A percentile compares a stretch with the other conserved stretches of the same genome.
Evolutionary conservation across 2,113 vertebrate genomes (phyloP).

Genomic region (Rattus norvegicus): DNA sequence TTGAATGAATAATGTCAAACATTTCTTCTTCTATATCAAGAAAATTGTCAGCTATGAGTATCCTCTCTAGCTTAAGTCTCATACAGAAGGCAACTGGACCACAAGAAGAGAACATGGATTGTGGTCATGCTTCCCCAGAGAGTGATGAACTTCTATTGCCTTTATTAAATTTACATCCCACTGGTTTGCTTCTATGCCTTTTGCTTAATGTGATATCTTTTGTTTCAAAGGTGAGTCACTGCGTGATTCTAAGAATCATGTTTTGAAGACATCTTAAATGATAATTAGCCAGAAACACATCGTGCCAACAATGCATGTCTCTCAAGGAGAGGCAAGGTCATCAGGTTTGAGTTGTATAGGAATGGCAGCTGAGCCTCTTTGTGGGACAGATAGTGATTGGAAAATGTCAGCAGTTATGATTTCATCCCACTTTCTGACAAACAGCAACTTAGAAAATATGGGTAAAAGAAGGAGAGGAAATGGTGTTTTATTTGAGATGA

Average conservation of each 20-base stretch:
- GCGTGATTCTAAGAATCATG: slow-evolving; percentile 29
- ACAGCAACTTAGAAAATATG: neutral
- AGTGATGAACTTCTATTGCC: slow-evolving; percentile 7
- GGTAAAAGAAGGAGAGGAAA: neutral
- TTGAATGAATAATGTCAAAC: neutral
- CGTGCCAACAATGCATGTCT: neutral
- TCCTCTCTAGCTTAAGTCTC: neutral
- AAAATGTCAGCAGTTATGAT: neutral
- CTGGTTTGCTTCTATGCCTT: slow-evolving; percentile 38
- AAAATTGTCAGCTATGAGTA: neutral
- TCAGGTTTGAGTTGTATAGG: neutral
- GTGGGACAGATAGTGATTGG: neutral
- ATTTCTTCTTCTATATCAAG: neutral
- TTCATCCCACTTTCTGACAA: neutral
- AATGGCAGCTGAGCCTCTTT: neutral
- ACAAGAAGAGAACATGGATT: neutral
- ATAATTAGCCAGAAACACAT: slow-evolving; percentile 52
- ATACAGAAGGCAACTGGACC: neutral
- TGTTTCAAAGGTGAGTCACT: slow-evolving; percentile 39
- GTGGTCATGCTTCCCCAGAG: slow-evolving; percentile 19
- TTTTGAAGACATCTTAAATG: slow-evolving; percentile 48
- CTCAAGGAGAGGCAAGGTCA: neutral
- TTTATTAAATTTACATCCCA: slow-evolving; percentile 35
- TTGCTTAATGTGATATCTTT: slow-evolving; percentile 21
- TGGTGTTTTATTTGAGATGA: neutral